These are phyloP conservation scores for Vombatus ursinus DNA, from an alignment of 2,113 vertebrate species.

Conservation along the genomic window DNA sequence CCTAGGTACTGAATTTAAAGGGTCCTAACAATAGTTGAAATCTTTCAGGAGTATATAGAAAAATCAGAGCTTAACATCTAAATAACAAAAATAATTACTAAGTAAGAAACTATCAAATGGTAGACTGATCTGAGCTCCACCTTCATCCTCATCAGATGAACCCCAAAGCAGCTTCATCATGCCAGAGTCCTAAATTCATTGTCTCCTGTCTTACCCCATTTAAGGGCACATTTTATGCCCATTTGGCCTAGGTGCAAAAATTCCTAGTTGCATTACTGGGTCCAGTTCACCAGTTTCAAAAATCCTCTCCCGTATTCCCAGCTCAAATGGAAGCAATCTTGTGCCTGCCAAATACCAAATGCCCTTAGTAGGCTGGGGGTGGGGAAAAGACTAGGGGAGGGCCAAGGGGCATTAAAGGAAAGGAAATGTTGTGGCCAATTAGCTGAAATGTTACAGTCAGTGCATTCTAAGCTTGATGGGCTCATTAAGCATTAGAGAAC, in stretches of 20 bases:
- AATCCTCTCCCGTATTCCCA: conserved; percentile 17
- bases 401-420: conserved; percentile 68
- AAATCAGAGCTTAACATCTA: not conserved
- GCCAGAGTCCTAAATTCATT: not conserved
- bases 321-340: not conserved
- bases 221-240: not conserved
- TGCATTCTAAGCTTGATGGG: conserved; percentile 83
- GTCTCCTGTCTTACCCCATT: not conserved
- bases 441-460: conserved; percentile 87
- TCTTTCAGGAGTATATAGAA: not conserved
- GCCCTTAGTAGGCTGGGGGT: conserved; percentile 53
- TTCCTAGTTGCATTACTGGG: not conserved
- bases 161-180: not conserved
- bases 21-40: not conserved
- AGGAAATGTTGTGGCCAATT: conserved; percentile 88
- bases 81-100: not conserved
- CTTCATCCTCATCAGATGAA: not conserved
- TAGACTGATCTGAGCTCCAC: not conserved
- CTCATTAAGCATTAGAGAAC: conserved; percentile 89
- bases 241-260: not conserved
- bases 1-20: not conserved
- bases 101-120: not conserved
- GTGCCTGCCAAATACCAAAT: conserved; percentile 49
- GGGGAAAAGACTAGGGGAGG: conserved; percentile 43
- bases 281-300: conserved; percentile 61